Evolutionary conservation across 2,888 invertebrate genomes (phyloP).

Genomic region (Cryptus armator): DNA sequence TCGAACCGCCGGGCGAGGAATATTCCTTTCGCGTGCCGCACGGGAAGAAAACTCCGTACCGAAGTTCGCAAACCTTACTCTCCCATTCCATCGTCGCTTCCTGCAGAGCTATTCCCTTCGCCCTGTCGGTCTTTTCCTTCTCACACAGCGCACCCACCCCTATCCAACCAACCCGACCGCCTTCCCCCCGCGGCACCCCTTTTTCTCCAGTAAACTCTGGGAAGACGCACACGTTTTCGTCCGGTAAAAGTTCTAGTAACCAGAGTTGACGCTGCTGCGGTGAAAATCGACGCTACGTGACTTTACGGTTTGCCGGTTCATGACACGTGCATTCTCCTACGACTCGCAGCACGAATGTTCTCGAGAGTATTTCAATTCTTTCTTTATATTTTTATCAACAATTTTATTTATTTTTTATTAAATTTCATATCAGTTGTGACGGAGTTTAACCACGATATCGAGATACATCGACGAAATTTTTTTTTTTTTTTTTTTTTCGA

Average conservation of each 20-base stretch:
- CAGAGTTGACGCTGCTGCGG: conserved; percentile 66
- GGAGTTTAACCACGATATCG: not conserved
- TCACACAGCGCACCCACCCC: not conserved
- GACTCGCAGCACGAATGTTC: not conserved
- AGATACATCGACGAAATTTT: no score
- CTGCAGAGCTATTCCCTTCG: conserved; percentile 21
- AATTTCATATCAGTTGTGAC: no score
- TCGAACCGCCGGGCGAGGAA: conserved; percentile 69
- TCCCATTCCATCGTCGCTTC: conserved; percentile 9
- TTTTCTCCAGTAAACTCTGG: conserved; percentile 7
- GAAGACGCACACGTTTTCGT: conserved; percentile 74
- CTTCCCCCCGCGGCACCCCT: not conserved
- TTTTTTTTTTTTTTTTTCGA: not conserved
- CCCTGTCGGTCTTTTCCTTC: conserved; percentile 28
- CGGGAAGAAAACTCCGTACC: conserved; percentile 50
- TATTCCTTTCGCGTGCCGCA: conserved; percentile 59
- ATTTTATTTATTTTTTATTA: not conserved
- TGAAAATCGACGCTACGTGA: conserved; percentile 77
- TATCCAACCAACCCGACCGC: not conserved
- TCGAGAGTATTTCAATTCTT: not conserved
- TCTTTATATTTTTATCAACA: not conserved
- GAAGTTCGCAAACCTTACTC: conserved; percentile 30
- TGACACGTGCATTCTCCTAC: conserved; percentile 15
- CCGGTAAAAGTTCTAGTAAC: conserved; percentile 72
- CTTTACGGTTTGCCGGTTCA: conserved; percentile 71